Percentiles rank a stretch among this genome's conserved stretches.
Evolutionary conservation across 1,140 invertebrate species (phyloP).

Genomic region (Centruroides sculpturatus): DNA sequence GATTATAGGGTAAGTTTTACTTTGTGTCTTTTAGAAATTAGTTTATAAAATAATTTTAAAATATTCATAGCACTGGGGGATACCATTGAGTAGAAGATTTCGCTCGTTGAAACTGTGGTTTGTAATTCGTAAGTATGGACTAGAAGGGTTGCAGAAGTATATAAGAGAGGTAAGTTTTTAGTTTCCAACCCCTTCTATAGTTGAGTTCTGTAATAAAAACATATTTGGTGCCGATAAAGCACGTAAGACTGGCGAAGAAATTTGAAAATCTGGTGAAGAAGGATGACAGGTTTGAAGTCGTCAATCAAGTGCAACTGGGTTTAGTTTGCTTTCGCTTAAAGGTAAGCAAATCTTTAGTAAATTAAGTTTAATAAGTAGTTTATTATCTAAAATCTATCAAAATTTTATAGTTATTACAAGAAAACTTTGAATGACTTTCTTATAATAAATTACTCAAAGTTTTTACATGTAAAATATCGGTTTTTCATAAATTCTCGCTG

Average conservation of each 20-base stretch:
- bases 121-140: conserved; percentile 40
- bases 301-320: conserved; percentile 68
- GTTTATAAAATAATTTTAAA: too few relatives aligned
- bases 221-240: conserved; percentile 29
- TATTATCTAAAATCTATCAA: too few relatives aligned
- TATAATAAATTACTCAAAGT: too few relatives aligned
- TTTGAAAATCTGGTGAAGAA: conserved; percentile 72
- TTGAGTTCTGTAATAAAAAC: neutral
- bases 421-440: too few relatives aligned
- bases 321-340: conserved; percentile 49
- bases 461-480: too few relatives aligned
- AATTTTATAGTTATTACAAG: too few relatives aligned
- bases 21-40: too few relatives aligned
- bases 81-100: conserved; percentile 60
- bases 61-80: conserved; percentile 80
- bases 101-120: conserved; percentile 47
- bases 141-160: conserved; percentile 40
- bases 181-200: too few relatives aligned
- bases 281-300: conserved; percentile 84
- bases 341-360: conserved; percentile 36
- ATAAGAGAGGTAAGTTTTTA: conserved; percentile 34
- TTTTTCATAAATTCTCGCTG: too few relatives aligned
- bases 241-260: conserved; percentile 80
- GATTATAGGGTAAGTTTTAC: conserved; percentile 57
- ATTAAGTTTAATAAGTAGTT: too few relatives aligned